Base-by-base conservation (phyloP, 2,113 vertebrate species). In the Eclectus roratus region DNA sequence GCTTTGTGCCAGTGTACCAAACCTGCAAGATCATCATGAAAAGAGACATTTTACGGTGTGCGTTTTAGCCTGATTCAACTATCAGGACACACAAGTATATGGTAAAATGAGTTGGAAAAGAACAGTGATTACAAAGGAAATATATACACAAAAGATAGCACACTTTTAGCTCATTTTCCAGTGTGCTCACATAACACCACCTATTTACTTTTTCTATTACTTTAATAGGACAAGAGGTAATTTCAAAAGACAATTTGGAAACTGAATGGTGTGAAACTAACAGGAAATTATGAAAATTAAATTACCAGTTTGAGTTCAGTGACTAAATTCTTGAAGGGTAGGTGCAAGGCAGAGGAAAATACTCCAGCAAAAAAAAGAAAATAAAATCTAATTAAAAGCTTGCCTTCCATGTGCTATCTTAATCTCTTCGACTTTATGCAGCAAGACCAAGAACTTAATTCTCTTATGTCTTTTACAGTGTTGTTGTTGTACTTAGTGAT, bases 141-240 rank as follows among this genome's bases (percentile, higher is more conserved):
- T 49, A 21, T 4, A 25, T 24, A 28, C 56, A 71, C 56, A 71
- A 77, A 63, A 47, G 1, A 13, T 4, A n/a, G 3, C 6, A 43
- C 3, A 39, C 5, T 44, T 86, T 49, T 21, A n/a, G 27, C 4
- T 73, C 2, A 27, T 83, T 89, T 85, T 76, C 17, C 16, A 55
- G 5, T 31, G 5, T 44, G 5, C 8, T 15, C 6, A 37, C 3
- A 16, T 11, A 31, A n/a, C 13, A 44, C 11, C 1, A 1, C 4
- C 7, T 74, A 6, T 86, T 77, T 64, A 37, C 3, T 31, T 63
- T 76, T 86, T 58, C 15, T 73, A 1, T 80, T 69, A 24, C 5
- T n/a, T 66, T 24, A 21, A 3, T 13, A 37, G n/a, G 24, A 15
- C 6, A 60, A 49, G 50, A 52, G 10, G 13, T 28, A 47, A 68